Evolutionary conservation across 92 coral and sea anemone genomes (phyloP).

Genomic region (Actinernus sp.): DNA sequence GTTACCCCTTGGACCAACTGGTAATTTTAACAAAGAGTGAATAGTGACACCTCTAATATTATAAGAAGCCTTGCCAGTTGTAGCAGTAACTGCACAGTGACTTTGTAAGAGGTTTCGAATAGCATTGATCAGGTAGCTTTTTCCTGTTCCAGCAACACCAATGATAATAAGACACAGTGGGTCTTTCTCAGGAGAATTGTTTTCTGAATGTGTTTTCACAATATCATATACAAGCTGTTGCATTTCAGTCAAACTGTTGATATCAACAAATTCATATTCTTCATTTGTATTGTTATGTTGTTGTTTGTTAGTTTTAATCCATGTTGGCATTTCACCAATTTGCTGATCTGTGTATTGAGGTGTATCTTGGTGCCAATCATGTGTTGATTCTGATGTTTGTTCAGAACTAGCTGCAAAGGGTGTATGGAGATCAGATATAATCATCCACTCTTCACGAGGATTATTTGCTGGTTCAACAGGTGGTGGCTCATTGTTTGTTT

Average conservation of each 20-base stretch:
- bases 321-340: conserved; percentile 53
- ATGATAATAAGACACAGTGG: conserved; percentile 35
- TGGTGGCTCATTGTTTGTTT: conserved; percentile 15
- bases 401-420: conserved; percentile 19
- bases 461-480: neutral
- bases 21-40: conserved; percentile 62
- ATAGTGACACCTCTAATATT: conserved; percentile 37
- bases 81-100: conserved; percentile 32
- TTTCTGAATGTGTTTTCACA: conserved; percentile 41
- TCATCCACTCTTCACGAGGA: conserved; percentile 67
- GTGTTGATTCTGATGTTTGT: neutral
- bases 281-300: neutral
- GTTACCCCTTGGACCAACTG: conserved; percentile 52
- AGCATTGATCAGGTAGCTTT: conserved; percentile 46
- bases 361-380: conserved; percentile 52
- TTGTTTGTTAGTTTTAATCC: conserved; percentile 41
- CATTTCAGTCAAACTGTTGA: conserved; percentile 53
- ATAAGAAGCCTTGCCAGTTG: conserved; percentile 41
- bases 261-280: conserved; percentile 22
- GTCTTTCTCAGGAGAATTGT: conserved; percentile 32
- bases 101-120: conserved; percentile 17
- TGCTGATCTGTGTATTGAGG: conserved; percentile 50
- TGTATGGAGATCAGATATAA: conserved; percentile 46
- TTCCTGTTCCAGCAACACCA: conserved; percentile 40
- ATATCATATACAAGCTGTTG: conserved; percentile 44